Evolutionary conservation across 1,140 invertebrate genomes (phyloP).

Genomic region (Pygmarrhopalites habei): DNA sequence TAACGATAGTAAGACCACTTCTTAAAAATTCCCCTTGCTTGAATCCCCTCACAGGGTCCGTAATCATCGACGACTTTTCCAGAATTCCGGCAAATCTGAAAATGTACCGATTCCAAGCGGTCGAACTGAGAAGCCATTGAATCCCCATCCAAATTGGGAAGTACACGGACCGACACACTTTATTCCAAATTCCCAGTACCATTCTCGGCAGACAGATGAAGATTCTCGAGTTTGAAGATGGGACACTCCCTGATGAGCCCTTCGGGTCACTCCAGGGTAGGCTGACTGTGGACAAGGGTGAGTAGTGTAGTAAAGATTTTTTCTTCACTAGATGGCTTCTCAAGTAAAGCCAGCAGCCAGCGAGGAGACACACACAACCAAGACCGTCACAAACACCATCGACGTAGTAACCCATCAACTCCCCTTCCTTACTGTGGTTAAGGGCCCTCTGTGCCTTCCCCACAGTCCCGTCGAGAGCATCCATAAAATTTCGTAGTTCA

Average conservation of each 20-base stretch:
- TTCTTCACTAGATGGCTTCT: slow-evolving; percentile 41
- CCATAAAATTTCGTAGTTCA: slow-evolving; percentile 65
- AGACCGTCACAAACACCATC: slow-evolving; percentile 66
- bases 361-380: slow-evolving; percentile 59
- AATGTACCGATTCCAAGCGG: slow-evolving; percentile 73
- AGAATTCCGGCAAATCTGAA: slow-evolving; percentile 52
- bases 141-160: slow-evolving; percentile 59
- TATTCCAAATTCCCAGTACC: background rate
- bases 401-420: slow-evolving; percentile 56
- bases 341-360: slow-evolving; percentile 57
- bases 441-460: slow-evolving; percentile 57
- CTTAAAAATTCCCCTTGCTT: slow-evolving; percentile 35
- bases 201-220: background rate
- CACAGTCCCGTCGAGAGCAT: slow-evolving; percentile 71
- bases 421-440: background rate
- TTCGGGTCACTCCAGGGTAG: too few relatives aligned
- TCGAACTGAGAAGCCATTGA: slow-evolving; percentile 61
- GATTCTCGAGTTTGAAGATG: background rate
- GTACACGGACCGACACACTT: slow-evolving; percentile 44
- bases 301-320: too few relatives aligned
- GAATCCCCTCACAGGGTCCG: slow-evolving; percentile 42
- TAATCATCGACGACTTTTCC: slow-evolving; percentile 58
- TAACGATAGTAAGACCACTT: slow-evolving; percentile 53
- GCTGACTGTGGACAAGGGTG: too few relatives aligned
- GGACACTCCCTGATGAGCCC: background rate